Conservation (phyloP, 2,888 invertebrate species). For the Hecatera dysodea region DNA sequence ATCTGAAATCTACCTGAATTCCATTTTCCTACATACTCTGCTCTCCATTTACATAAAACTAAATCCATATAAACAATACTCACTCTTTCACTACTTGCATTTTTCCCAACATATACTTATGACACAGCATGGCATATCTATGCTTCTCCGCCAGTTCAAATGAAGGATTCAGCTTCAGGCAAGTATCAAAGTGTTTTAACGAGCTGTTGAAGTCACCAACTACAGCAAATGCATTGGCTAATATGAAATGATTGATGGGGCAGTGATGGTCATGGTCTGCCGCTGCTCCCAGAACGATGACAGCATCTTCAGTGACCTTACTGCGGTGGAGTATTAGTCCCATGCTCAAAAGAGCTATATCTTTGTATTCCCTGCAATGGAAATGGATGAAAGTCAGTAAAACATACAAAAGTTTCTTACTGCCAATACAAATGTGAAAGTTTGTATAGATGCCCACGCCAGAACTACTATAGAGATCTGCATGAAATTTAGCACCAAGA, state of each 20-base stretch:
- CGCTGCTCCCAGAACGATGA: conserved; percentile 93
- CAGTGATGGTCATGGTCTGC: conserved; percentile 93
- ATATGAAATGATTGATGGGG: conserved; percentile 92
- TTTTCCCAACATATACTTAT: conserved; percentile 91
- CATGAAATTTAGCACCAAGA: no score
- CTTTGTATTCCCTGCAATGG: conserved; percentile 92
- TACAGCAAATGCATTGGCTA: conserved; percentile 94
- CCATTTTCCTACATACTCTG: neutral
- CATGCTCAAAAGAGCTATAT: conserved; percentile 93
- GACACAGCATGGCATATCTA: conserved; percentile 93
- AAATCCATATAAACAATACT: conserved; percentile 71
- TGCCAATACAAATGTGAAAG: no score
- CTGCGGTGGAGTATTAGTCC: conserved; percentile 94
- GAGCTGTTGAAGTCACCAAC: conserved; percentile 94
- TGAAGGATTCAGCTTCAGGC: conserved; percentile 92
- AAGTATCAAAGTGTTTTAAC: conserved; percentile 90
- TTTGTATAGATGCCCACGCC: no score
- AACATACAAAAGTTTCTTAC: no score
- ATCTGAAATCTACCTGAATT: neutral
- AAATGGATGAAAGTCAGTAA: neutral
- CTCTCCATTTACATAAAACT: neutral
- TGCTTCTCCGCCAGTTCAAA: conserved; percentile 92
- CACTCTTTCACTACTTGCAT: conserved; percentile 93
- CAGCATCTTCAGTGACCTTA: conserved; percentile 93
- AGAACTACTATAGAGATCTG: no score